These are phyloP conservation scores for Dynastes grantii DNA, from an alignment of 2,888 invertebrate species.

Conservation along the genomic window DNA sequence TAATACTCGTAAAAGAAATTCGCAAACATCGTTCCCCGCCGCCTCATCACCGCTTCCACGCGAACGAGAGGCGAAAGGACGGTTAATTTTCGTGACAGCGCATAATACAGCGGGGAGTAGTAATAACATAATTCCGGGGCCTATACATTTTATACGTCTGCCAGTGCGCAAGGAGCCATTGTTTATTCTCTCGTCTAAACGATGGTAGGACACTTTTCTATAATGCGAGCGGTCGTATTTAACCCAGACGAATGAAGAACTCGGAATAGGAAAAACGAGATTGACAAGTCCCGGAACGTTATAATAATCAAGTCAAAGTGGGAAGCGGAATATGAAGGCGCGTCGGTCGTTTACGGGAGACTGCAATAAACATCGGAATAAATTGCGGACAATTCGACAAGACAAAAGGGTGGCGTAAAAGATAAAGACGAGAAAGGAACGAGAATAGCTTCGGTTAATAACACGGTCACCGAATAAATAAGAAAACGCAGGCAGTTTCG, in stretches of 20 bases:
- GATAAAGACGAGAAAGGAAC: slow-evolving; percentile 52
- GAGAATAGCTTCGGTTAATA: slow-evolving; percentile 56
- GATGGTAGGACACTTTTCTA: slow-evolving; percentile 20
- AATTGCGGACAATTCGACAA: slow-evolving; percentile 57
- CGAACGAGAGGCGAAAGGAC: not conserved
- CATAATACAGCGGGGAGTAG: slow-evolving; percentile 41
- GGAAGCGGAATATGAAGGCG: slow-evolving; percentile 28
- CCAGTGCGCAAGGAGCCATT: slow-evolving; percentile 23
- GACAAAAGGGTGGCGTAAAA: slow-evolving; percentile 35
- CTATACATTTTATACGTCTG: slow-evolving; percentile 32
- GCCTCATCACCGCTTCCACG: not conserved
- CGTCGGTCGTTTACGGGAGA: slow-evolving; percentile 55
- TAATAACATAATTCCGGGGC: slow-evolving; percentile 46
- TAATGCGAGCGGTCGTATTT: slow-evolving; percentile 23
- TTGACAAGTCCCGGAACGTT: slow-evolving; percentile 48
- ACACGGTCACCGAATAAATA: slow-evolving; percentile 57
- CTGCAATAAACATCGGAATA: slow-evolving; percentile 60
- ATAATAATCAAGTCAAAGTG: slow-evolving; percentile 44
- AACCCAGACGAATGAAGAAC: slow-evolving; percentile 13
- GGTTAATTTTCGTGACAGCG: slow-evolving; percentile 49
- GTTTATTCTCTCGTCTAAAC: slow-evolving; percentile 27
- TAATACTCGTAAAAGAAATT: slow-evolving; percentile 29
- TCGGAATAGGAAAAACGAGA: slow-evolving; percentile 34
- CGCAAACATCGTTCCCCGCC: slow-evolving; percentile 26
- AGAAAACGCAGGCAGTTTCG: slow-evolving; percentile 47